phyloP scores from a whole-genome alignment of 2,888 invertebrate species.

The Leuctra nigra region DNA sequence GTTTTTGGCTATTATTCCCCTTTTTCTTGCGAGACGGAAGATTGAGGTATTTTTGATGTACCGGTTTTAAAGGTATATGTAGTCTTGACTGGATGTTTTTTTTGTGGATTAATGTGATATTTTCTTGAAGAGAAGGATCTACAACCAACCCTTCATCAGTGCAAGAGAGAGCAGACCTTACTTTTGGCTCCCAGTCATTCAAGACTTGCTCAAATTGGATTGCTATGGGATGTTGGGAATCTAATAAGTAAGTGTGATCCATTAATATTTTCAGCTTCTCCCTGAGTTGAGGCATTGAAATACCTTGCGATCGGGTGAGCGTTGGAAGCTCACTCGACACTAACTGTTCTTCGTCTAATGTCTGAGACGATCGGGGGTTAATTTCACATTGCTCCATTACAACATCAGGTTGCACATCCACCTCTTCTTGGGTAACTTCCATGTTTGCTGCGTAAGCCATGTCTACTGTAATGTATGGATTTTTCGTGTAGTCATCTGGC shows the following conservation, averaged over 20 bases:
- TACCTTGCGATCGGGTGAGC: neutral
- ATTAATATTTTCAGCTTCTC: neutral
- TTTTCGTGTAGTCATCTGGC: neutral
- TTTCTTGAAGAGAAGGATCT: too few species aligned
- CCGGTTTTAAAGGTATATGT: too few species aligned
- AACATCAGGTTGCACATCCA: neutral
- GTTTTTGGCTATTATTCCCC: too few species aligned
- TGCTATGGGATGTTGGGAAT: neutral
- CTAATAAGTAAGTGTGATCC: neutral
- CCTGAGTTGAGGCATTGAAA: neutral
- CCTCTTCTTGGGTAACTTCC: neutral
- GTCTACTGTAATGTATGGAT: neutral
- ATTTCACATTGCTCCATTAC: neutral
- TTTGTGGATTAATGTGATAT: too few species aligned
- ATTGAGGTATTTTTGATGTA: too few species aligned
- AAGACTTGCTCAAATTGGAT: neutral
- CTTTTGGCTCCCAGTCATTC: neutral
- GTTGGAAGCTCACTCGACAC: neutral
- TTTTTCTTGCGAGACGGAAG: too few species aligned
- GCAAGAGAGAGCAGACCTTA: neutral
- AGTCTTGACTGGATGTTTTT: too few species aligned
- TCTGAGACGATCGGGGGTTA: neutral
- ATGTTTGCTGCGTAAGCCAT: neutral
- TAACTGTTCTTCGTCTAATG: neutral
- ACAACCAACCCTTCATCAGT: too few species aligned